phyloP scores from a whole-genome alignment of 2,113 vertebrate species.

The Microtus oregoni region DNA sequence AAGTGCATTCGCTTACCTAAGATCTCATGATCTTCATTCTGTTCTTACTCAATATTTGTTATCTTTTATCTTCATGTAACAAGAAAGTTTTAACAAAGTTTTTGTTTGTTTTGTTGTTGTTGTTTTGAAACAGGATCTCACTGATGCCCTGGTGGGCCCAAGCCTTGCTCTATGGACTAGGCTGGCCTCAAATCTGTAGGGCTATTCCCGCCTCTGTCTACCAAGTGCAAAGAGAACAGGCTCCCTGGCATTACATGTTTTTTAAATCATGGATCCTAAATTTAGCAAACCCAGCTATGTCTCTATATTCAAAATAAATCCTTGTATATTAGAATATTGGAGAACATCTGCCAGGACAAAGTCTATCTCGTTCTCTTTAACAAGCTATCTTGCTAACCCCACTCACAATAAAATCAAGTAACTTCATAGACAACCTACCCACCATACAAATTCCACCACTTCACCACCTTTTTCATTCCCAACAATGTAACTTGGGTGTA shows the following conservation, averaged over 20 bases:
- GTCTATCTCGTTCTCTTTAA: background rate
- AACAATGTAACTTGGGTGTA: background rate
- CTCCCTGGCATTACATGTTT: background rate
- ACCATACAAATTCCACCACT: background rate
- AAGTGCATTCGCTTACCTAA: background rate
- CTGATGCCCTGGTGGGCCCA: background rate
- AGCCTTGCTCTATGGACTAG: background rate
- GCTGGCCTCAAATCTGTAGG: background rate
- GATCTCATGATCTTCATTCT: background rate
- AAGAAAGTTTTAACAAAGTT: background rate
- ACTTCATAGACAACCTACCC: background rate
- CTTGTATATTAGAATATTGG: background rate
- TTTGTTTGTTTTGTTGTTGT: background rate
- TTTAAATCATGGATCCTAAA: background rate
- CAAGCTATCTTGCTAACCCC: background rate
- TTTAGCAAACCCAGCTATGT: background rate
- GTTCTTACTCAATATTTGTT: background rate
- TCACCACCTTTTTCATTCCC: background rate
- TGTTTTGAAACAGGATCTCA: background rate
- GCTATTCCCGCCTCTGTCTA: background rate
- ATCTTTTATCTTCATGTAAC: background rate
- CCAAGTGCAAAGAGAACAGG: background rate
- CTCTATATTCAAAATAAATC: constrained; percentile 25
- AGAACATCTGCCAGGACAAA: background rate
- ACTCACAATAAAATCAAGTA: background rate